A percentile compares a stretch with the other conserved stretches of the same genome.
Evolutionary conservation across 2,113 vertebrate genomes (phyloP).

Genomic region (Alectura lathami): DNA sequence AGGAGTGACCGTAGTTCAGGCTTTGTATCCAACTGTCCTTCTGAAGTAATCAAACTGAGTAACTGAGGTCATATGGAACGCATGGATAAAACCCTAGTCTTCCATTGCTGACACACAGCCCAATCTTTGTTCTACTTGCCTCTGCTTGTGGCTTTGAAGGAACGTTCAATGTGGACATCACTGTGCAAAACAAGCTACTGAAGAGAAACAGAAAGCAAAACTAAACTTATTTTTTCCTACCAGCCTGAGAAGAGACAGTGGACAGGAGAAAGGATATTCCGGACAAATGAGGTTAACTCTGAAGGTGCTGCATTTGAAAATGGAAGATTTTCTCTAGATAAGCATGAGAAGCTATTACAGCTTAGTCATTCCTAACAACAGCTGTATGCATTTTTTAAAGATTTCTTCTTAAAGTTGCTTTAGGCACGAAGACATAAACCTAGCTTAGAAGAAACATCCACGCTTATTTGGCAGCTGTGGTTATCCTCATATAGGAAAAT

Average conservation of each 20-base stretch:
- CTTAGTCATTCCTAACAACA: background rate
- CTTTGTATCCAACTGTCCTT: background rate
- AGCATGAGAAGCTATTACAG: background rate
- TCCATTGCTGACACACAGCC: background rate
- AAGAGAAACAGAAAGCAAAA: background rate
- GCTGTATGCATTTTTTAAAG: background rate
- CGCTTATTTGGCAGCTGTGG: background rate
- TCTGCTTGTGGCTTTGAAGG: background rate
- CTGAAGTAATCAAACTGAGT: background rate
- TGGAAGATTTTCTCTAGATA: background rate
- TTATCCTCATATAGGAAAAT: background rate
- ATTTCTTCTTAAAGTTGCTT: background rate
- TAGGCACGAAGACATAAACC: background rate
- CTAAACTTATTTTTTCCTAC: background rate
- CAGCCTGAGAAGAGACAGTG: background rate
- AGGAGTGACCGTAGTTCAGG: background rate
- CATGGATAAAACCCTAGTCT: background rate
- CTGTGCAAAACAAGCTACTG: background rate
- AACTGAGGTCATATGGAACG: background rate
- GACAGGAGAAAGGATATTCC: background rate
- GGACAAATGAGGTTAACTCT: background rate
- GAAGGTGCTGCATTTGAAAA: background rate
- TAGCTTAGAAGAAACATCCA: background rate
- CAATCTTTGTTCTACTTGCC: background rate
- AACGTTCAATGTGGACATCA: background rate